phyloP scores from a whole-genome alignment of 2,113 vertebrate genomes.

The Thermophis baileyi region DNA sequence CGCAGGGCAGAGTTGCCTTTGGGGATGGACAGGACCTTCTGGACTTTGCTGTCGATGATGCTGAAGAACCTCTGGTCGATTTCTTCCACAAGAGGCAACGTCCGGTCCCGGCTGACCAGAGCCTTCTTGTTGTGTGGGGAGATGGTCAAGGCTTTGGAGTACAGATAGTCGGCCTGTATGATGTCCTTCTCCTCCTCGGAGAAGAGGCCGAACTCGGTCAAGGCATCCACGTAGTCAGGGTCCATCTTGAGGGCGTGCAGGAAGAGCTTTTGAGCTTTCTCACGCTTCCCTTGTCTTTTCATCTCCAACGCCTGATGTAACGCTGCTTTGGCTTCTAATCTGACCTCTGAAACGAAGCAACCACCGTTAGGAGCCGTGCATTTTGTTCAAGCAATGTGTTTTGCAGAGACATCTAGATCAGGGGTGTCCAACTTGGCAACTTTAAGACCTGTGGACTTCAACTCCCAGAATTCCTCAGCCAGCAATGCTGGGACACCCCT shows the following conservation, averaged over 20 bases:
- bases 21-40: constrained; percentile 91
- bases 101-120: constrained; percentile 85
- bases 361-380: background rate
- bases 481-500: no score
- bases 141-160: constrained; percentile 87
- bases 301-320: constrained; percentile 92
- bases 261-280: constrained; percentile 92
- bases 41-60: constrained; percentile 92
- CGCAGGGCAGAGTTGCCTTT: constrained; percentile 90
- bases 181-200: constrained; percentile 95
- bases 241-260: constrained; percentile 90
- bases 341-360: constrained; percentile 73
- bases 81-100: constrained; percentile 90
- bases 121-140: constrained; percentile 88
- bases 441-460: background rate
- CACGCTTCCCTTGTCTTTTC: constrained; percentile 89
- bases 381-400: background rate
- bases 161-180: constrained; percentile 90
- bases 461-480: background rate
- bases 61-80: constrained; percentile 94
- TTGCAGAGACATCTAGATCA: background rate
- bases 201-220: constrained; percentile 90
- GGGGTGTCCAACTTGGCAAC: background rate
- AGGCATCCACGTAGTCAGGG: constrained; percentile 86
- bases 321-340: constrained; percentile 84